These are phyloP conservation scores for Metellina segmentata DNA, from an alignment of 2,888 invertebrate genomes.

Conservation along the genomic window DNA sequence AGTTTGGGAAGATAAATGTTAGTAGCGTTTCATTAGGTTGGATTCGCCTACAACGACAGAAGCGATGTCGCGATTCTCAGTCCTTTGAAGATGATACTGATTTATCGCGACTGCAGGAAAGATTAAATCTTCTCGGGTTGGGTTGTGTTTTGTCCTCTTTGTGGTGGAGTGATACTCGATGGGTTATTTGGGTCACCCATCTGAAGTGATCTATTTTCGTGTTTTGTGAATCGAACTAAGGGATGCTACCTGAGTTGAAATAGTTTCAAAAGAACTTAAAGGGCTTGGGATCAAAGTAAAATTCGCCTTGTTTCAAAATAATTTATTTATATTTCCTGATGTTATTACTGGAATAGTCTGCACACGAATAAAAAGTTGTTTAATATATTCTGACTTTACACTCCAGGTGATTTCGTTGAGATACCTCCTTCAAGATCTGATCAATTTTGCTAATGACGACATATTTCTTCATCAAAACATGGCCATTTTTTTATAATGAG, in stretches of 20 bases:
- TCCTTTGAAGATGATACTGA: not conserved
- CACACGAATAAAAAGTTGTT: too few relatives aligned
- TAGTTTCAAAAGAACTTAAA: not conserved
- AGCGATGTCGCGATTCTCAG: not conserved
- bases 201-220: not conserved
- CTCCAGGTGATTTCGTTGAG: too few relatives aligned
- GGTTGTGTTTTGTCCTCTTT: not conserved
- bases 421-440: too few relatives aligned
- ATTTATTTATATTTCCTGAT: too few relatives aligned
- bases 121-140: not conserved
- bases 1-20: constrained; percentile 38
- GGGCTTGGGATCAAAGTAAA: not conserved
- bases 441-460: too few relatives aligned
- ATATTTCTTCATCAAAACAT: too few relatives aligned
- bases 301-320: too few relatives aligned
- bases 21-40: constrained; percentile 31
- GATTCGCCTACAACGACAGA: not conserved
- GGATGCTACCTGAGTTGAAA: not conserved
- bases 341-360: too few relatives aligned
- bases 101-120: not conserved
- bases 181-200: not conserved
- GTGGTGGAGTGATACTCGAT: not conserved
- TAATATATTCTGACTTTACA: too few relatives aligned
- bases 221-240: not conserved
- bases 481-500: too few relatives aligned